Conservation (phyloP, 2,797 vertebrate genomes). For the Amniataba percoides region DNA sequence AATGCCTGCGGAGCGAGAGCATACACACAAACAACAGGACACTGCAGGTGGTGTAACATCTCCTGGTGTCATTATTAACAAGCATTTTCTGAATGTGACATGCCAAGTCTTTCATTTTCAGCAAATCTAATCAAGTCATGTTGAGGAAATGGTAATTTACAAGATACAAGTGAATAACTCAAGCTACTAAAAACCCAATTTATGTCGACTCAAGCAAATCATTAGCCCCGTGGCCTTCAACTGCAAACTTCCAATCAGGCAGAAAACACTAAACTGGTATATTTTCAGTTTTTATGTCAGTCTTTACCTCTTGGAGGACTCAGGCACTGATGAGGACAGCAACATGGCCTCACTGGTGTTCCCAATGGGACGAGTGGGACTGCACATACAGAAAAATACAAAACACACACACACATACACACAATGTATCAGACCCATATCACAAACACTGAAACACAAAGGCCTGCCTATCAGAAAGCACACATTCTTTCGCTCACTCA, state of each 20-base stretch:
- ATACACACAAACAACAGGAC: too few relatives aligned
- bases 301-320: conserved; percentile 90
- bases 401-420: conserved; percentile 35
- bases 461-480: conserved; percentile 44
- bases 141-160: neutral
- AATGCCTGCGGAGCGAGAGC: too few relatives aligned
- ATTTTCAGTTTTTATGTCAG: neutral
- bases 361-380: conserved; percentile 78
- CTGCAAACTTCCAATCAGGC: conserved; percentile 2
- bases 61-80: too few relatives aligned
- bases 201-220: neutral
- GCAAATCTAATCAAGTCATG: neutral
- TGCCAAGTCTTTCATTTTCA: neutral
- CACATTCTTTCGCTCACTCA: conserved; percentile 58
- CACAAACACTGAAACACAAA: conserved; percentile 39
- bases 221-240: neutral
- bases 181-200: neutral
- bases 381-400: conserved; percentile 56
- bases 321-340: conserved; percentile 85
- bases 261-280: conserved; percentile 6
- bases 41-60: too few relatives aligned
- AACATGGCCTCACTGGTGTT: conserved; percentile 88
- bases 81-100: too few relatives aligned
- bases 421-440: conserved; percentile 20
- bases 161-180: neutral